Evolutionary conservation across 2,113 vertebrate genomes (phyloP), one percentile per base, ranked within the genome.

Genomic region (Cervus canadensis): DNA sequence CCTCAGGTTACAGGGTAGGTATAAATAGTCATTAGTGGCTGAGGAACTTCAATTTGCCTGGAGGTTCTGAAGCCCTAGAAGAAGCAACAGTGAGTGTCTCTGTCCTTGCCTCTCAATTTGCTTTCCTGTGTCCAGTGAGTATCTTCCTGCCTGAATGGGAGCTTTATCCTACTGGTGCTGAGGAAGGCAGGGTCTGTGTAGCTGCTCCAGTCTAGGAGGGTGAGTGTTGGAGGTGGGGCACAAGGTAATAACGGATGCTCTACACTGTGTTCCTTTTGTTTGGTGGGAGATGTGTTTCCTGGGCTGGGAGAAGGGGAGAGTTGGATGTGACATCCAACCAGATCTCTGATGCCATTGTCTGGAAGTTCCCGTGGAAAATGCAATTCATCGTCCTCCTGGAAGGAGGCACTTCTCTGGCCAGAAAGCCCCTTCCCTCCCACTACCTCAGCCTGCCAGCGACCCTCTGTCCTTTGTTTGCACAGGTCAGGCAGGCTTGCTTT

Each of bases 21-120:
- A 97, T 98, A 98, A 98, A 96, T 85, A 96, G 48, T 13, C 10
- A 50, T 36, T 54, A 30, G 7, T 33, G 71, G 50, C 86, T 60
- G 57, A 76, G 81, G 40, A 50, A 81, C 43, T 2, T 16, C 30
- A 64, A 15, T 92, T 94, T 90, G 8, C 25, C 7, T 57, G 81
- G 74, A 94, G 88, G 43, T 60, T 91, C 76, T 48, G 88, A 36
- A 76, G 23, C 7, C 89, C 59, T 8, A 14, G 5, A 91, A 17
- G 78, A 97, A 89, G 86, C 13, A 76, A 74, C 17, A 3, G 98
- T 98, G 96, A 97, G 97, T 98, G 28, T 92, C 12, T 89, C 57
- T 78, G 45, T 52, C 19, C 12, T 36, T 50, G 45, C 30, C 3
- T 96, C 33, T 94, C 52, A 9, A 84, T 91, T 88, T 16, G 48